Evolutionary conservation across 2,888 invertebrate species (phyloP), one percentile per base, ranked within the genome.

Genomic region (Trichopria drosophilae): DNA sequence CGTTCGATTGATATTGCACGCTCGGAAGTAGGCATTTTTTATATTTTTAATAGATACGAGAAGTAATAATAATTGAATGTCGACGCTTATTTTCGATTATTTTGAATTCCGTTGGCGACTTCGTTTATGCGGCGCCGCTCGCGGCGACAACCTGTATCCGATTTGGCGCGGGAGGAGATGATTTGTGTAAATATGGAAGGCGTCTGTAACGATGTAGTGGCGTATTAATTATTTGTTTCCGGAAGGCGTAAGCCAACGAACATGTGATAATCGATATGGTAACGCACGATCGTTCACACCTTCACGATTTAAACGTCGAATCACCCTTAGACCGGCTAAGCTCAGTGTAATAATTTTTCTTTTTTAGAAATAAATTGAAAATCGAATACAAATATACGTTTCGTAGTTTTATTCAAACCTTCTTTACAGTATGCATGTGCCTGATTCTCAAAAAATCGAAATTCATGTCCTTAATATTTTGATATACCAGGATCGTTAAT

Each of bases 251-350:
- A 55, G 53, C 60, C 61, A 62, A 66, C 65, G 57, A 65, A 63
- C 58, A 61, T 68, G 71, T 69, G 71, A 70, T 68, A 69, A 65
- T 66, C 62, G 62, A 64, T 61, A 63, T 66, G 62, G 67, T 64
- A 63, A 67, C 58, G 62, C 60, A 63, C 57, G 49, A 53, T 62
- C 57, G 62, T 65, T 61, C 60, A 59, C 66, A 67, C 63, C 63
- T 65, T 63, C 64, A 63, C 61, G 57, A 59, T 65, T 67, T 62
- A 64, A 42, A 36, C 54, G 57, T 66, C 58, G 58, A 62, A 62
- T 60, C 62, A 63, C 62, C 61, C 52, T 61, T 57, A 52, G 52
- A 44, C 34, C 55, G 47, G 53, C 43, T 58, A 61, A 59, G 51
- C 42, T 61, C 44, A 57, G 57, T 70, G 67, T 71, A 67, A 63